Base-by-base conservation (phyloP, 2,888 invertebrate genomes). In the Nineta flava region DNA sequence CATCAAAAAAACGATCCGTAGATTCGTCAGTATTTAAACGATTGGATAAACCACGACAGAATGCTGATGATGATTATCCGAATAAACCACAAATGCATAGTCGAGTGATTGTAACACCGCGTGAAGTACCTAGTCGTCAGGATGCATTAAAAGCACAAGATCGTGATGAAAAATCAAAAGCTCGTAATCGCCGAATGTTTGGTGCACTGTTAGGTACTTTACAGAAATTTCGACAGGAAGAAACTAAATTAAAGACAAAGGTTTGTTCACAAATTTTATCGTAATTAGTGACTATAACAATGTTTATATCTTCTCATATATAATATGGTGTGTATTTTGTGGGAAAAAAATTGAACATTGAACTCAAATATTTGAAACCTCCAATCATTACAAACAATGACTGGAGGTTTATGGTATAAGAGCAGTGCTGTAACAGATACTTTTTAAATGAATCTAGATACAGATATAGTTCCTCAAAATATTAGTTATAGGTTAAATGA, bases 181-280 rank as follows among this genome's bases (percentile, higher is more conserved):
- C 77, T 19, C 74, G 96, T 55, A 97, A 97, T 68, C 77, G 87
- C 54, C 77, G 97, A 51, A 96, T 99, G 84, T 96, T 99, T 71
- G 95, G 96, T 9, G 85, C 94, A 16, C 71, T 99, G 42, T 69
- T 97, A 49, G 96, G 97, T 4, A 97, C 97, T 12, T 68, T 99
- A 57, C 91, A 94, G 63, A 91, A 90, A 65, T 97, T 97, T 65
- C 86, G 92, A 60, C 88, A 90, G 62, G 95, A 96, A 62, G 93
- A 95, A 68, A 88, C 88, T 50, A 83, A 83, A 50, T 70, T 90
- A 55, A 90, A 91, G 66, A 83, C 85, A 58, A 90, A 86, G 72
- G 81, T 80, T 64, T 9, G n/a, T 46, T 13, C 6, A 16, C 9
- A 12, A 9, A 19, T n/a, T 13, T 45, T 26, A 12, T 26, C n/a